These are phyloP conservation scores for Acrocephalus scirpaceus DNA, from an alignment of 2,797 vertebrate species.

Conservation along the genomic window DNA sequence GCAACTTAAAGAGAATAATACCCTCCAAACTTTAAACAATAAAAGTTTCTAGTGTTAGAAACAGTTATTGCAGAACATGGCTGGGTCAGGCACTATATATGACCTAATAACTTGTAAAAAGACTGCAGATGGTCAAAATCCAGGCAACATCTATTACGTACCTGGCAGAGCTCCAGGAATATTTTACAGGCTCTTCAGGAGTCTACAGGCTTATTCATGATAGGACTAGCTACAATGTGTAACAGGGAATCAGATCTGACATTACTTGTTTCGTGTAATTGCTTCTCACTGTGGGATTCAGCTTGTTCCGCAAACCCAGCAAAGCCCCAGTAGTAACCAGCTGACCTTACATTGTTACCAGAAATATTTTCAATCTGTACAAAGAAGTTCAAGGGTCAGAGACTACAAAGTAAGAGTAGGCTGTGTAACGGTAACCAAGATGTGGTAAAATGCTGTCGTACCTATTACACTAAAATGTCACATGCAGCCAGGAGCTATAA, in stretches of 20 bases:
- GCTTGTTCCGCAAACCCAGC: not conserved
- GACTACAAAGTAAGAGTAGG: not conserved
- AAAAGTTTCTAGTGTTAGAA: not conserved
- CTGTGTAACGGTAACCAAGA: not conserved
- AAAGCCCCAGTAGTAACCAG: not conserved
- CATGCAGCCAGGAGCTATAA: accelerated
- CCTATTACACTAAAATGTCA: accelerated
- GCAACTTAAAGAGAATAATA: not conserved
- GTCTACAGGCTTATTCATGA: not conserved
- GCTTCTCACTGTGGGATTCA: not conserved
- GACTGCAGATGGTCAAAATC: not conserved
- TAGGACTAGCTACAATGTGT: not conserved
- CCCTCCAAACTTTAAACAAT: not conserved
- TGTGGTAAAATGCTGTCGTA: not conserved
- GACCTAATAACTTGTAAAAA: not conserved
- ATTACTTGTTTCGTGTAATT: not conserved
- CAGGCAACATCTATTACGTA: not conserved
- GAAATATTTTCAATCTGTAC: not conserved
- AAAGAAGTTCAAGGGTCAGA: not conserved
- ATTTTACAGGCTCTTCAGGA: not conserved
- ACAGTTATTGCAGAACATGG: not conserved
- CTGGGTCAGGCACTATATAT: not conserved
- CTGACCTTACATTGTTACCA: not conserved
- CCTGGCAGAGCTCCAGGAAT: not conserved
- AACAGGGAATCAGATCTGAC: not conserved